Evolutionary conservation across 2,113 vertebrate species (phyloP), one percentile per base, ranked within the genome.

Genomic region (Petromus typicus): DNA sequence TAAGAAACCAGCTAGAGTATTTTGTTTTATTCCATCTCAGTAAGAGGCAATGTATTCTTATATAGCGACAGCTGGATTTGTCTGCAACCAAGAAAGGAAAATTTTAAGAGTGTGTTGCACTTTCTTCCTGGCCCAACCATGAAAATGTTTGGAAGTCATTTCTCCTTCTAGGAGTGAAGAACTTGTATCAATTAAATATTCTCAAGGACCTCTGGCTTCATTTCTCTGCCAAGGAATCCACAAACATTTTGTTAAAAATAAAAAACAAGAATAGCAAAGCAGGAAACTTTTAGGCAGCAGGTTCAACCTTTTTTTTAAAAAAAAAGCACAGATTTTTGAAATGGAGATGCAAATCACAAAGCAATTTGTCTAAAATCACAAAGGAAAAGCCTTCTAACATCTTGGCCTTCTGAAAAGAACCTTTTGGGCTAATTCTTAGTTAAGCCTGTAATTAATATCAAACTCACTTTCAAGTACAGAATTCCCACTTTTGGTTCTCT

Each of bases 121-220:
- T 64, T 92, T 95, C 89, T 56, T 80, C 40, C 73, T 94, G 61
- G 91, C 84, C 78, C 27, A 69, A 63, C 11, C 34, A 51, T 93
- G 27, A 16, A 85, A 63, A 54, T 76, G 66, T 27, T 0, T 95
- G 82, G 82, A 97, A 97, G 93, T 96, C 93, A 96, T 82, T 97
- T 75, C 57, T 43, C 66, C 90, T 95, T 87, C 78, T 9, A 8
- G 18, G 92, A 97, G 88, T 12, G 32, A 20, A 93, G n/a, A 84
- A 82, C 2, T 5, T 51, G 2, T 71, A 69, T 37, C 83, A 92
- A 64, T 69, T 85, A 88, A 90, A 79, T 2, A 67, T 51, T 51
- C 63, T 95, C 40, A 37, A 12, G n/a, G 23, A 10, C 67, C 45
- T 86, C 79, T 45, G 48, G 63, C 66, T 81, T 22, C 27, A 48